These are phyloP conservation scores for Diploscapter pachys DNA, from an alignment of 1,140 invertebrate species.

Conservation along the genomic window DNA sequence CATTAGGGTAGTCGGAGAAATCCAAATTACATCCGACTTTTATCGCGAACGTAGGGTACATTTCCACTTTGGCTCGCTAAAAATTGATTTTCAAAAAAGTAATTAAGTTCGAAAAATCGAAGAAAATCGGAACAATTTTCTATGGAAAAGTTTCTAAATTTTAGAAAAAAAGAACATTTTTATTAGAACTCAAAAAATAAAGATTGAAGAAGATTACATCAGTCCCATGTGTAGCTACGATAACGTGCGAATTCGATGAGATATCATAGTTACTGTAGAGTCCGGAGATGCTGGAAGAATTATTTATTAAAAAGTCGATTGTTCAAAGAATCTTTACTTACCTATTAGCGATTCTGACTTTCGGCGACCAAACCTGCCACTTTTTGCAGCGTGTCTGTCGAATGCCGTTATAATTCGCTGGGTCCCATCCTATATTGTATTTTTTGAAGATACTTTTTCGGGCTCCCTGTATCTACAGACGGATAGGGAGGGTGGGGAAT, in stretches of 20 bases:
- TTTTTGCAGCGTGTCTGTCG: conserved; percentile 45
- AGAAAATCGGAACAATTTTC: conserved; percentile 5
- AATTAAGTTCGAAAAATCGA: conserved; percentile 9
- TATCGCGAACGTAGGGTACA: conserved; percentile 53
- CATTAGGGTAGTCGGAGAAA: conserved; percentile 47
- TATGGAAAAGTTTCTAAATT: conserved; percentile 42
- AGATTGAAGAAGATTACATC: conserved; percentile 32
- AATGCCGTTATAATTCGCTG: conserved; percentile 46
- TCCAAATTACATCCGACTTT: conserved; percentile 52
- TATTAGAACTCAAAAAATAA: conserved; percentile 9
- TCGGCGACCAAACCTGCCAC: conserved; percentile 39
- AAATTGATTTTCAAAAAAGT: conserved; percentile 10
- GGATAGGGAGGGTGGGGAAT: not conserved
- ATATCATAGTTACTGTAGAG: conserved; percentile 3
- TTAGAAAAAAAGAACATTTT: conserved; percentile 50
- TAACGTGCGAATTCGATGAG: not conserved
- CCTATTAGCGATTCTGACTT: conserved; percentile 31
- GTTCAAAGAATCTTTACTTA: not conserved
- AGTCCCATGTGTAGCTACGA: conserved; percentile 42
- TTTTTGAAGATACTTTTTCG: conserved; percentile 41
- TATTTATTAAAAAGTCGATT: too few species aligned
- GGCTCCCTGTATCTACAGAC: not conserved
- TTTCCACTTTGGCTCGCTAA: conserved; percentile 44
- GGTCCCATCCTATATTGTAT: conserved; percentile 50
- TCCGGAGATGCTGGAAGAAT: not conserved